These are phyloP conservation scores for Carassius auratus DNA, from an alignment of 2,113 vertebrate species.

Conservation along the genomic window DNA sequence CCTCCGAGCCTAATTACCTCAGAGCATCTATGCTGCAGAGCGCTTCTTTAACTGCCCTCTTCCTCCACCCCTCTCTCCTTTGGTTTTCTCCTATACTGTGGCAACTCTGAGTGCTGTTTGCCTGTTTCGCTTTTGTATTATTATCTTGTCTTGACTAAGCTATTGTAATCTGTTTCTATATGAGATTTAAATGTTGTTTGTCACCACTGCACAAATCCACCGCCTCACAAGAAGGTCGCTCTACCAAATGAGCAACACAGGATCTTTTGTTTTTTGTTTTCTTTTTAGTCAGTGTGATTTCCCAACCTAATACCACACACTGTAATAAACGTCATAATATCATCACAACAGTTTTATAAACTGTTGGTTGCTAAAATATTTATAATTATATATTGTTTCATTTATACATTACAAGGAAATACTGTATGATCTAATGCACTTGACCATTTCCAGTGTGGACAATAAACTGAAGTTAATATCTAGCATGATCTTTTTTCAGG, in stretches of 20 bases:
- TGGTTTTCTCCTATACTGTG: background rate
- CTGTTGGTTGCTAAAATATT: background rate
- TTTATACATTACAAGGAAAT: background rate
- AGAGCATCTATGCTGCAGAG: conserved; percentile 53
- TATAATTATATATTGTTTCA: too few species aligned
- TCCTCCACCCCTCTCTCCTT: background rate
- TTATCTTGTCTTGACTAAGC: background rate
- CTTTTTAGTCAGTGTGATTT: background rate
- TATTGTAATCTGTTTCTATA: conserved; percentile 14
- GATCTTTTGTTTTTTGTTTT: background rate
- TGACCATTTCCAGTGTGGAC: background rate
- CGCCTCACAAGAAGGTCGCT: background rate
- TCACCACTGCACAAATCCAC: background rate
- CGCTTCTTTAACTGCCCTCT: conserved; percentile 39
- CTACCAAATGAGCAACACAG: conserved; percentile 35
- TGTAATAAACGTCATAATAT: background rate
- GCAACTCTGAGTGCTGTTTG: background rate
- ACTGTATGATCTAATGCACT: background rate
- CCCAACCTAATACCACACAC: background rate
- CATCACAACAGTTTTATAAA: background rate
- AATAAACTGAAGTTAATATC: too few species aligned
- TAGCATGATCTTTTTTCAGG: too few species aligned
- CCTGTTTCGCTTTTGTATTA: conserved; percentile 14
- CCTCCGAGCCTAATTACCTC: conserved; percentile 66
- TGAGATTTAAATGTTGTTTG: conserved; percentile 22